These are phyloP conservation scores for Coelinius sp. DNA, from an alignment of 2,888 invertebrate species.

Conservation along the genomic window DNA sequence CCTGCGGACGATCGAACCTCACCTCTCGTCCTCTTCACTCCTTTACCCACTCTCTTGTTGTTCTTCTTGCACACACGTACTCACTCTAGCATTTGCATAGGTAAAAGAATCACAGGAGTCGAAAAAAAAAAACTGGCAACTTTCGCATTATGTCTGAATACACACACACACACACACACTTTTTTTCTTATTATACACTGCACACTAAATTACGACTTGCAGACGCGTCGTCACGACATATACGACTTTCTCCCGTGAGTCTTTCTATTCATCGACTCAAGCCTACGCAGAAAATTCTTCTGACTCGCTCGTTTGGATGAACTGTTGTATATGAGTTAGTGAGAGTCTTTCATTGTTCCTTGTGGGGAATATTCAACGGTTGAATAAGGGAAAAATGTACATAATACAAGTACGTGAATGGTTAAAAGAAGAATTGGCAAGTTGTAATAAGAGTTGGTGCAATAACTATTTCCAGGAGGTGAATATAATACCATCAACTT, in stretches of 20 bases:
- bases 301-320: not conserved
- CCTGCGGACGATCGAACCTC: not conserved
- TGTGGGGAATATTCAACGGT: slow-evolving; percentile 5
- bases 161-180: not conserved
- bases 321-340: slow-evolving; percentile 6
- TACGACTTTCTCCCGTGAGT: slow-evolving; percentile 15
- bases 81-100: not conserved
- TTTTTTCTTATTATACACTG: not conserved
- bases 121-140: not conserved
- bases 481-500: slow-evolving; percentile 36
- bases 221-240: slow-evolving; percentile 10
- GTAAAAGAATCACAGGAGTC: not conserved
- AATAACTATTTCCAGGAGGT: not conserved
- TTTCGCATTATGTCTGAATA: not conserved
- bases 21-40: not conserved
- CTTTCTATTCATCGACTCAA: not conserved
- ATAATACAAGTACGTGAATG: not conserved
- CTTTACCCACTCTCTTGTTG: not conserved
- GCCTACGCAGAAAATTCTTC: slow-evolving; percentile 15
- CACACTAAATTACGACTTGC: slow-evolving; percentile 16
- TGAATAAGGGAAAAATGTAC: not conserved
- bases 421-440: not conserved
- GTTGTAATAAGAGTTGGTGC: not conserved
- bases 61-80: not conserved
- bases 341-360: slow-evolving; percentile 12